phyloP scores from a whole-genome alignment of 2,113 vertebrate genomes.

The Fulmarus glacialis region DNA sequence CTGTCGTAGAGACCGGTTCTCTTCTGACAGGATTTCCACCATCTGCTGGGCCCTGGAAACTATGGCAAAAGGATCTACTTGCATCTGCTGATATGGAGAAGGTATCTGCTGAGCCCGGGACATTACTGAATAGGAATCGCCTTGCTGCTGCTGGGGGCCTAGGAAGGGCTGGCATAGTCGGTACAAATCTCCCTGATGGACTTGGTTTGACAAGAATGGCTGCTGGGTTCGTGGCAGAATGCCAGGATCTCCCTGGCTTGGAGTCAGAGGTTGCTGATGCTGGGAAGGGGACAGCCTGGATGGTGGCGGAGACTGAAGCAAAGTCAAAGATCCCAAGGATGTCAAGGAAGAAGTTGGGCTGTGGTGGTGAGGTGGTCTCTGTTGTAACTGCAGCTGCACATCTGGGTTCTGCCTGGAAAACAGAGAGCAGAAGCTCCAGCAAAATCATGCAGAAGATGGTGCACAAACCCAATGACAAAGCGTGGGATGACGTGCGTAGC shows the following conservation, averaged over 20 bases:
- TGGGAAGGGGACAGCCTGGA: slow-evolving; percentile 83
- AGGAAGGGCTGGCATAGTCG: slow-evolving; percentile 64
- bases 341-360: slow-evolving; percentile 96
- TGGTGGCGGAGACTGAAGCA: slow-evolving; percentile 88
- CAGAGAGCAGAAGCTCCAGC: slow-evolving; percentile 6
- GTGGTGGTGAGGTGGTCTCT: slow-evolving; percentile 87
- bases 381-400: slow-evolving; percentile 77
- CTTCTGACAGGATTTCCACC: slow-evolving; percentile 92
- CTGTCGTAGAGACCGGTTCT: slow-evolving; percentile 90
- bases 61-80: slow-evolving; percentile 88
- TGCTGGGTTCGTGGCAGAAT: slow-evolving; percentile 75
- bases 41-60: slow-evolving; percentile 93
- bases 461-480: neutral
- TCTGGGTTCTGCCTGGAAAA: slow-evolving; percentile 89
- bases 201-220: slow-evolving; percentile 74
- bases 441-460: neutral
- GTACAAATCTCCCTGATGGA: slow-evolving; percentile 79
- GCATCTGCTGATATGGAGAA: slow-evolving; percentile 82
- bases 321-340: slow-evolving; percentile 89
- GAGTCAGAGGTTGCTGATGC: slow-evolving; percentile 74
- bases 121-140: slow-evolving; percentile 82
- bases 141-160: slow-evolving; percentile 78
- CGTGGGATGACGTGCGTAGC: neutral
- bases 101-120: slow-evolving; percentile 85
- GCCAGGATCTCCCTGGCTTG: slow-evolving; percentile 75